Evolutionary conservation across 2,888 invertebrate genomes (phyloP).

Genomic region (Stenurella melanura): DNA sequence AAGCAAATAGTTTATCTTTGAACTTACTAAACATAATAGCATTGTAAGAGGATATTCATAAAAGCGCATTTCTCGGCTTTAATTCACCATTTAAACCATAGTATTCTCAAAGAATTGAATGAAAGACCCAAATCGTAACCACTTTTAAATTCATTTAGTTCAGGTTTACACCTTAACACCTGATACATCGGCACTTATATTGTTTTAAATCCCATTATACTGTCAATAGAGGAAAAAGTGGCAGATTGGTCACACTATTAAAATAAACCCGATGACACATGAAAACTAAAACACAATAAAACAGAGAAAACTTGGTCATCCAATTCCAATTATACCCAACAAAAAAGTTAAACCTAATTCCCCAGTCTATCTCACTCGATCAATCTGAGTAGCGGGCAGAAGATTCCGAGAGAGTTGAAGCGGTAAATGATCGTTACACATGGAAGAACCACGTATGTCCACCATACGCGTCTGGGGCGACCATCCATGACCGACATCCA

Average conservation of each 20-base stretch:
- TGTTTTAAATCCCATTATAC: slow-evolving; percentile 23
- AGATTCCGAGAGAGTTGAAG: slow-evolving; percentile 60
- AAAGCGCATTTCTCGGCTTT: background rate
- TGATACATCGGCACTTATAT: slow-evolving; percentile 7
- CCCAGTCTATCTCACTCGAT: slow-evolving; percentile 59
- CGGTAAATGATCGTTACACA: slow-evolving; percentile 70
- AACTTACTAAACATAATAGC: no score
- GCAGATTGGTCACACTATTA: slow-evolving; percentile 21
- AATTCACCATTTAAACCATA: slow-evolving; percentile 19
- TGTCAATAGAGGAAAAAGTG: slow-evolving; percentile 13
- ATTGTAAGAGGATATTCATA: no score
- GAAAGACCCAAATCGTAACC: background rate
- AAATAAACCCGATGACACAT: slow-evolving; percentile 41
- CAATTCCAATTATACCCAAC: slow-evolving; percentile 57
- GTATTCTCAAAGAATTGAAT: slow-evolving; percentile 5
- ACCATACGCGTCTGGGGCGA: slow-evolving; percentile 51
- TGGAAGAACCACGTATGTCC: slow-evolving; percentile 64
- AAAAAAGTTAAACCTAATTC: slow-evolving; percentile 48
- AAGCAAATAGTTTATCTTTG: no score
- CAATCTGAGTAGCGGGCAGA: slow-evolving; percentile 51
- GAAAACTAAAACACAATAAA: slow-evolving; percentile 47
- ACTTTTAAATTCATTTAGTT: slow-evolving; percentile 21
- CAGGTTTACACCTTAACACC: slow-evolving; percentile 10
- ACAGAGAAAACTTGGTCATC: slow-evolving; percentile 57
- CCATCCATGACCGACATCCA: slow-evolving; percentile 59